Evolutionary conservation across 1,140 invertebrate genomes (phyloP).

Genomic region (Phymorhynchus buccinoides): DNA sequence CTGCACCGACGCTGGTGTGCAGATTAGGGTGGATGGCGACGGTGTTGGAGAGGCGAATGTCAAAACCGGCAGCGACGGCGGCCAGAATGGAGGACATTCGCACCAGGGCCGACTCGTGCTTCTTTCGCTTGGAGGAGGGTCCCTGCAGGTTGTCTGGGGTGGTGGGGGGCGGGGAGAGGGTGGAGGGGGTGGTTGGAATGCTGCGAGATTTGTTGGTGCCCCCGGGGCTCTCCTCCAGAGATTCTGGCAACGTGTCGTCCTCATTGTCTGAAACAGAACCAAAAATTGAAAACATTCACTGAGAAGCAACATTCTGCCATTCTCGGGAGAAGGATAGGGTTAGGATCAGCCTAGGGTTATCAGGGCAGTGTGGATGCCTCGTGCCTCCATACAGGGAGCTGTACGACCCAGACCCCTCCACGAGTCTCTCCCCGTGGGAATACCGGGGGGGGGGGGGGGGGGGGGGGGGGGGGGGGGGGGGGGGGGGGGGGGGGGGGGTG

Average conservation of each 20-base stretch:
- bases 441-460: too few species aligned
- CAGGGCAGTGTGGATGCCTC: too few species aligned
- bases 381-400: too few species aligned
- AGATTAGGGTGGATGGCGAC: constrained; percentile 84
- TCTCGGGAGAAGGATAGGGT: too few species aligned
- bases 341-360: too few species aligned
- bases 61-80: constrained; percentile 90
- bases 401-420: too few species aligned
- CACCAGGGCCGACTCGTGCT: constrained; percentile 88
- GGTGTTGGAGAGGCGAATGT: constrained; percentile 88
- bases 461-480: too few species aligned
- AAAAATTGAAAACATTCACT: too few species aligned
- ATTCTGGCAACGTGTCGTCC: constrained; percentile 69
- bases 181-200: constrained; percentile 58
- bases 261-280: constrained; percentile 72
- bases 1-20: constrained; percentile 47
- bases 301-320: too few species aligned
- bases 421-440: too few species aligned
- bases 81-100: constrained; percentile 92
- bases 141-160: too few species aligned
- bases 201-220: constrained; percentile 45
- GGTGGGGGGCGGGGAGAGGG: constrained; percentile 45
- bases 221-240: constrained; percentile 51
- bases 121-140: constrained; percentile 65
- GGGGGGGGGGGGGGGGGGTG: too few species aligned